These are phyloP conservation scores for Syrrhaptes paradoxus DNA, from an alignment of 2,113 vertebrate genomes.

Conservation along the genomic window DNA sequence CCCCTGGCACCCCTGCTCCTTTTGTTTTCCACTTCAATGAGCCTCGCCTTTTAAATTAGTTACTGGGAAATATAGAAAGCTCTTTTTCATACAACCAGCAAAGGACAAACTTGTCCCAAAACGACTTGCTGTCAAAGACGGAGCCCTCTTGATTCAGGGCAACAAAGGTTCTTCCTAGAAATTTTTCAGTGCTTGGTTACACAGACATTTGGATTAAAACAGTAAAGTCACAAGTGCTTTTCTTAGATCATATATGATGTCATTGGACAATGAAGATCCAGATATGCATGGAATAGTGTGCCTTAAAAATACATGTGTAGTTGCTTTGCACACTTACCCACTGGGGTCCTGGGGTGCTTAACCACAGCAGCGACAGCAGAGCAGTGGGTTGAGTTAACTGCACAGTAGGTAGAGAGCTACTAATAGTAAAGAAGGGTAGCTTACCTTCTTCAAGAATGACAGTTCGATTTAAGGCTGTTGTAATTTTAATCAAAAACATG, in stretches of 20 bases:
- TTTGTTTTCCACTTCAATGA: background rate
- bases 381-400: background rate
- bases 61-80: background rate
- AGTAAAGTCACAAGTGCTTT: background rate
- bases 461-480: background rate
- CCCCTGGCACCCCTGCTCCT: background rate
- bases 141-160: background rate
- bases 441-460: background rate
- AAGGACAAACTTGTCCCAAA: background rate
- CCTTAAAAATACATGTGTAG: background rate
- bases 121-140: background rate
- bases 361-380: background rate
- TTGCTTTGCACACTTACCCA: background rate
- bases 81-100: background rate
- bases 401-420: background rate
- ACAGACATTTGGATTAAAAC: background rate
- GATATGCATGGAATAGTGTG: background rate
- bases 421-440: background rate
- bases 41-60: background rate
- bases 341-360: background rate
- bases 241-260: background rate
- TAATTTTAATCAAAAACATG: background rate
- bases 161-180: background rate
- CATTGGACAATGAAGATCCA: background rate
- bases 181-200: background rate